Base-by-base conservation (phyloP, 2,888 invertebrate genomes). In the Hedya salicella region DNA sequence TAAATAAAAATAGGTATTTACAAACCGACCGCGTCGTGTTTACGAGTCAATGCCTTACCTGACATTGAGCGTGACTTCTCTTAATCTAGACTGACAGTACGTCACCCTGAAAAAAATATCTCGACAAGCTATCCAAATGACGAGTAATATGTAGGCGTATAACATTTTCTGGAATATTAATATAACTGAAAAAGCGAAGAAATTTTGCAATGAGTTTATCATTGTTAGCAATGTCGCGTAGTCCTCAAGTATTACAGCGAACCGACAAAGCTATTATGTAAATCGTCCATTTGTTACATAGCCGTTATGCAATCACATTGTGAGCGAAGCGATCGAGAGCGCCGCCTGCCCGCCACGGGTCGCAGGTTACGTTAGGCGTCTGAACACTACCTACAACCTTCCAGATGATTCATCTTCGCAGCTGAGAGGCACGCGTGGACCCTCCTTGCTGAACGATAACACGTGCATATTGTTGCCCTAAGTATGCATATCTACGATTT, bases 251-350 rank as follows among this genome's bases (percentile, higher is more conserved):
- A 81, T 88, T 85, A 86, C 82, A 85, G 83, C 78, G 75, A 75
- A 79, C 83, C 81, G 80, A 81, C 87, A 84, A 84, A 82, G 82
- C 83, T 86, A 86, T 89, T 89, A 88, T 87, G 88, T 88, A 89
- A 89, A 88, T 86, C 85, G 85, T 78, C 81, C 87, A 81, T 87
- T 87, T 87, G 87, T 85, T 83, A 88, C 87, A 85, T 81, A 85
- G 80, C 78, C 68, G 76, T 89, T 89, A 87, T 78, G 76, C 84
- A 89, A 89, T 77, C 75, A 82, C 79, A 84, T 83, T 86, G 86
- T 85, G 80, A 82, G 76, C 80, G 77, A 76, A 81, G 84, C 83
- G 83, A 83, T 80, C 81, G 85, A 83, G 82, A 85, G 81, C 80
- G 67, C 61, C 54, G 54, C 62, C 49, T 56, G 54, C 50, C 62